Percentiles rank a stretch among this genome's conserved stretches.
phyloP scores from a whole-genome alignment of 2,888 invertebrate species.

The Agrochola circellaris region DNA sequence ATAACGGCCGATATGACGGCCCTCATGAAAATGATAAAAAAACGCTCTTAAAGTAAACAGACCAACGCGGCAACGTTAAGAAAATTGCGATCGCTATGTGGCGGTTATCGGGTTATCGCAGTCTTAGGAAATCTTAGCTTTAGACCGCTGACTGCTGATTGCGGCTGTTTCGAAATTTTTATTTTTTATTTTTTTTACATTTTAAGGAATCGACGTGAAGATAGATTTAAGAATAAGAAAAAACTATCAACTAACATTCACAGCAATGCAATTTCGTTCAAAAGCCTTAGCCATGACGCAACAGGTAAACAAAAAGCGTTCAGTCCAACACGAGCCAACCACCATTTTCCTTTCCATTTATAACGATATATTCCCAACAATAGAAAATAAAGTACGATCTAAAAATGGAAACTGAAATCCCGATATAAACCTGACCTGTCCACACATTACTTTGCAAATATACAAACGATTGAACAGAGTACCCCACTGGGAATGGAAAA shows the following conservation, averaged over 20 bases:
- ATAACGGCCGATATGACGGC: background rate
- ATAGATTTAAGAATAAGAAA: background rate
- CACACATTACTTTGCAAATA: constrained; percentile 4
- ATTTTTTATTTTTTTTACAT: no score
- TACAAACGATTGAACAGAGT: constrained; percentile 6
- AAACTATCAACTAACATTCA: background rate
- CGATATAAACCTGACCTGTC: constrained; percentile 1
- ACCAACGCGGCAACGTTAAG: no score
- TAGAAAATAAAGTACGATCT: constrained; percentile 1
- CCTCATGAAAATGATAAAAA: background rate
- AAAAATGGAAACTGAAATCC: constrained; percentile 22
- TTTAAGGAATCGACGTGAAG: background rate
- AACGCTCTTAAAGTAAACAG: background rate
- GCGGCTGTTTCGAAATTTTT: no score
- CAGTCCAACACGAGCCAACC: background rate
- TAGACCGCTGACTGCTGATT: no score
- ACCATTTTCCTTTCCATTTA: background rate
- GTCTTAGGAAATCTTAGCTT: no score
- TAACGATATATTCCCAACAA: constrained; percentile 3
- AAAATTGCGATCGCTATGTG: no score
- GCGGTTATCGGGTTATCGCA: no score
- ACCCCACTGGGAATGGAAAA: background rate
- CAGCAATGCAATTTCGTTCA: background rate
- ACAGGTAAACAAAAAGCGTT: constrained; percentile 11
- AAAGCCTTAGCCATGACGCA: background rate